Percentiles rank a stretch among this genome's conserved stretches.
Evolutionary conservation across 2,797 vertebrate species (phyloP).

Genomic region (Acanthis flammea): DNA sequence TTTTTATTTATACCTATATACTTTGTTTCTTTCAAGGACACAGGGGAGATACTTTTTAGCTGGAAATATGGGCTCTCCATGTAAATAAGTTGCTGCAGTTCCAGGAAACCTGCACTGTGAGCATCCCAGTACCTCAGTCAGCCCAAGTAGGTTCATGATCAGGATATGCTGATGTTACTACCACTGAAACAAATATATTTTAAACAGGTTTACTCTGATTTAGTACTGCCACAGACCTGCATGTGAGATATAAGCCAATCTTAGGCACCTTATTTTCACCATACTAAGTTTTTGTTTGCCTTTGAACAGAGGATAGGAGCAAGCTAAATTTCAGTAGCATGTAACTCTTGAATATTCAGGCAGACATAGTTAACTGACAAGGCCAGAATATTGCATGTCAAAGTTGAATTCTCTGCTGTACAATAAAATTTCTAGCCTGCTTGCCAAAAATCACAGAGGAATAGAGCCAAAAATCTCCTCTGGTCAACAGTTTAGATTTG

Average conservation of each 20-base stretch:
- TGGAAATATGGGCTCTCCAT: not conserved
- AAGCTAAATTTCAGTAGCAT: not conserved
- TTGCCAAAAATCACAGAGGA: conserved; percentile 13
- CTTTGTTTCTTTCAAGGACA: not conserved
- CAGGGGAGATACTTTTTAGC: not conserved
- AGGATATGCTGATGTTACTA: not conserved
- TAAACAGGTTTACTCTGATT: not conserved
- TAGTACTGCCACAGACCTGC: not conserved
- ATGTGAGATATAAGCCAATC: not conserved
- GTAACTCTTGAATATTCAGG: not conserved
- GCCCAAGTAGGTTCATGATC: not conserved
- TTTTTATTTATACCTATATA: not conserved
- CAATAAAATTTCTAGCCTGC: not conserved
- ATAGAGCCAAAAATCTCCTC: not conserved
- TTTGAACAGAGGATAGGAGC: rapidly evolving
- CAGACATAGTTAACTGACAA: not conserved
- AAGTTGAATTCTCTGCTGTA: not conserved
- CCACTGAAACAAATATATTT: not conserved
- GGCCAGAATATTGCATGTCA: not conserved
- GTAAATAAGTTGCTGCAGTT: not conserved
- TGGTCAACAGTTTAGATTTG: not conserved
- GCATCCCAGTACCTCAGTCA: rapidly evolving
- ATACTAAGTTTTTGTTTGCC: not conserved
- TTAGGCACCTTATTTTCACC: not conserved
- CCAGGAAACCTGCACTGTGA: not conserved